phyloP scores from a whole-genome alignment of 2,797 vertebrate genomes.

The Poecilia gillii region DNA sequence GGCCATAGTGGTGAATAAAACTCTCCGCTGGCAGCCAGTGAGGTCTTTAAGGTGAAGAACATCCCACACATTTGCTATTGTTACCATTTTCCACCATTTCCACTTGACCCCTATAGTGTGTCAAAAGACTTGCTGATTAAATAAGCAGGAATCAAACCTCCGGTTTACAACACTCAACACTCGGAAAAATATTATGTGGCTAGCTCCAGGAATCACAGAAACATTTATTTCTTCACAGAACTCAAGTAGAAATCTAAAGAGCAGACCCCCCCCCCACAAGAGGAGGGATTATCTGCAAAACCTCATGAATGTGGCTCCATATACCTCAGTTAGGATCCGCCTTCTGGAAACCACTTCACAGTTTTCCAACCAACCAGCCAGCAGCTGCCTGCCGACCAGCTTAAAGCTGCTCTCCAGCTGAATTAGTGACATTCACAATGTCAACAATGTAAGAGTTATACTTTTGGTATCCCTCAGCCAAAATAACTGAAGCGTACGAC shows the following conservation, averaged over 20 bases:
- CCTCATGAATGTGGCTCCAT: slow-evolving; percentile 1
- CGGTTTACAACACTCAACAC: slow-evolving; percentile 13
- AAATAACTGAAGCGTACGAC: not conserved
- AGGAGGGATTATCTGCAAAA: slow-evolving; percentile 19
- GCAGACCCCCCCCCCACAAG: not conserved
- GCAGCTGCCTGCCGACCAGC: not conserved
- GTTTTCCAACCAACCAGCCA: not conserved
- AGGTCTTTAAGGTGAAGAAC: not conserved
- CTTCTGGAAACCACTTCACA: not conserved
- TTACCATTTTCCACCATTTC: slow-evolving; percentile 34
- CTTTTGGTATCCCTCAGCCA: not conserved
- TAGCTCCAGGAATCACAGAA: slow-evolving; percentile 18
- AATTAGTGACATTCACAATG: slow-evolving; percentile 8
- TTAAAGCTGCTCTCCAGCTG: not conserved
- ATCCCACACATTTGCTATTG: not conserved
- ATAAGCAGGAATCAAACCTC: slow-evolving; percentile 21
- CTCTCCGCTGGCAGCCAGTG: not conserved
- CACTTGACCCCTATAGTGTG: slow-evolving; percentile 4
- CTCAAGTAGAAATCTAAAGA: slow-evolving; percentile 1
- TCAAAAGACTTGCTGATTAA: slow-evolving; percentile 24
- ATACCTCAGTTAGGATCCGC: not conserved
- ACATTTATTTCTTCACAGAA: slow-evolving; percentile 36
- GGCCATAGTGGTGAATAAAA: not conserved
- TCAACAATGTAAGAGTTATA: slow-evolving; percentile 4
- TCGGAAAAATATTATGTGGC: slow-evolving; percentile 8